Evolutionary conservation across 2,888 invertebrate species (phyloP).

Genomic region (Phyllotreta striolata): DNA sequence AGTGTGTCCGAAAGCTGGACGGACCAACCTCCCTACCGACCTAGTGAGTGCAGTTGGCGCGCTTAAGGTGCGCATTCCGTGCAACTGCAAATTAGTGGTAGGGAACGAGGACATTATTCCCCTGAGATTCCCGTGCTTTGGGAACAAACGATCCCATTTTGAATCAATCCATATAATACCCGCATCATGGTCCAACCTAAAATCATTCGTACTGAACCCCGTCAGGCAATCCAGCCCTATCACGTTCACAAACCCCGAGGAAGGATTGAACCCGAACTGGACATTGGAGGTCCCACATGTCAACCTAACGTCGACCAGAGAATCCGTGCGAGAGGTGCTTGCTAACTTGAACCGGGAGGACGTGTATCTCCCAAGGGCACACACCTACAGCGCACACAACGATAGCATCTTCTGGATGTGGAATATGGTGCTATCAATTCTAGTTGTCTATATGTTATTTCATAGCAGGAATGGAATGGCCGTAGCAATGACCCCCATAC

Average conservation of each 20-base stretch:
- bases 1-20: neutral
- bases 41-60: conserved; percentile 13
- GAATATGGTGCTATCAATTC: neutral
- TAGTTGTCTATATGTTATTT: neutral
- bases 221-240: conserved; percentile 10
- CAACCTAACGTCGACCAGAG: neutral
- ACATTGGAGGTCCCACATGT: conserved; percentile 27
- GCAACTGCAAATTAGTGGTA: conserved; percentile 17
- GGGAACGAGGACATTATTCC: conserved; percentile 26
- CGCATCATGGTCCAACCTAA: conserved; percentile 30
- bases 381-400: neutral
- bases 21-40: neutral
- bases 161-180: conserved; percentile 28
- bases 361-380: neutral
- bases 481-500: neutral
- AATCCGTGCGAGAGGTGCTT: neutral
- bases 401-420: conserved; percentile 1
- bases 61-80: conserved; percentile 14
- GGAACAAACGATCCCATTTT: neutral
- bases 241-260: conserved; percentile 16
- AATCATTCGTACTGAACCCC: conserved; percentile 32
- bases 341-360: neutral
- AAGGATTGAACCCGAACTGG: conserved; percentile 31
- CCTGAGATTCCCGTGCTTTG: conserved; percentile 21
- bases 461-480: neutral